Base-by-base conservation (phyloP, 2,113 vertebrate genomes). In the Indri indri region DNA sequence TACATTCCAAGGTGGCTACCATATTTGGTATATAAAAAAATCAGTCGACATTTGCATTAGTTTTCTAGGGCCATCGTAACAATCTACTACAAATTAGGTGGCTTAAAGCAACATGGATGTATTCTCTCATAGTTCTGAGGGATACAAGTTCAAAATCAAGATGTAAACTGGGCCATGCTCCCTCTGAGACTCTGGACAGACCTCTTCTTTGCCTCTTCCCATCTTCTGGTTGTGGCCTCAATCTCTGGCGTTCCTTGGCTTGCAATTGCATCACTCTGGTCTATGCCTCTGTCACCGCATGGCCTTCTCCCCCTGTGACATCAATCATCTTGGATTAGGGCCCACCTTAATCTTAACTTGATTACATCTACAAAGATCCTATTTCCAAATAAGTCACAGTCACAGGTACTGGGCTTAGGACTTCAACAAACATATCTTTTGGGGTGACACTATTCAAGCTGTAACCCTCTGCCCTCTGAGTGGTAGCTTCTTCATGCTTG, bases 91-190 rank as follows among this genome's bases (percentile, higher is more conserved):
- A 34, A 61, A 47, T 1, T 12, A 18, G 20, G 27, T 32, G 17
- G 8, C 16, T 45, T 73, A 52, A 57, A 52, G 6, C 27, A n/a
- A 70, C 68, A 74, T n/a, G 52, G 79, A 91, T 83, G 10, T 16
- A 14, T 18, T 45, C 10, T 68, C 18, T 4, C 37, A 45, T 9
- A 81, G 10, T 23, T 52, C 45, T 63, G n/a, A 8, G 40, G 18
- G 8, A 16, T 1, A 82, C 40, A 61, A 37, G 11, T 27, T 61
- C 1, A 47, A 70, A 66, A 23, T 18, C 40, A 47, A 76, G 50
- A 11, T 16, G 11, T 34, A 25, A 7, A 22, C 18, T 13, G 20
- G 1, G 0, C 50, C 14, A 12, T 3, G 4, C 6, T 12, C 17
- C 34, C 22, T 25, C 45, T 30, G 40, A 92, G 34, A 37, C 16